A percentile compares a stretch with the other conserved stretches of the same genome.
phyloP scores from a whole-genome alignment of 1,140 invertebrate species.

The Theocolax elegans region DNA sequence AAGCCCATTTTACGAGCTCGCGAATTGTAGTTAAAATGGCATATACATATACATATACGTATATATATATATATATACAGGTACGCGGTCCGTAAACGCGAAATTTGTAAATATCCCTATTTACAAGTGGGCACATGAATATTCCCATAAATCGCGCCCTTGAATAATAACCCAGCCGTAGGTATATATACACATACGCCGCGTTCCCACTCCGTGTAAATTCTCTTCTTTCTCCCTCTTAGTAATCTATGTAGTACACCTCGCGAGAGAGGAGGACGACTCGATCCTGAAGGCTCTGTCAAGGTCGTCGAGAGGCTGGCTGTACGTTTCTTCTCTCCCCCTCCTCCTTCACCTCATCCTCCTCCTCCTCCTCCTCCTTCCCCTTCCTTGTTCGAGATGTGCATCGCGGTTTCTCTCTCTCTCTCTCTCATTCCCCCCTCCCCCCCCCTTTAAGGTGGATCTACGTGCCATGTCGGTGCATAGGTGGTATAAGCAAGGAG shows the following conservation, averaged over 20 bases:
- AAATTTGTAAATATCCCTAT: constrained; percentile 33
- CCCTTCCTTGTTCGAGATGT: too few relatives aligned
- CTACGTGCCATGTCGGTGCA: neutral
- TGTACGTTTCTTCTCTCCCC: neutral
- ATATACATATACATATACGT: too few relatives aligned
- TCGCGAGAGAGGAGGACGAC: constrained; percentile 13
- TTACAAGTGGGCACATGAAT: constrained; percentile 36
- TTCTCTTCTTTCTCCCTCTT: neutral
- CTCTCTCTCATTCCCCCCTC: constrained; percentile 10
- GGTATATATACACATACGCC: neutral
- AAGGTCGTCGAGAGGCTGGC: constrained; percentile 31
- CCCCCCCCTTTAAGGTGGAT: neutral
- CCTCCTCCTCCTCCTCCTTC: neutral
- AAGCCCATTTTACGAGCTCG: neutral
- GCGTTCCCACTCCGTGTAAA: neutral
- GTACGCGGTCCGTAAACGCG: constrained; percentile 2
- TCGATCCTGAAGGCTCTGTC: constrained; percentile 40
- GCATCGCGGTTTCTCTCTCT: constrained; percentile 13
- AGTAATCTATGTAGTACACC: constrained; percentile 44
- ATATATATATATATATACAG: too few relatives aligned
- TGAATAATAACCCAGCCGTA: constrained; percentile 26
- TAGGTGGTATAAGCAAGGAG: neutral
- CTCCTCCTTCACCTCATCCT: neutral
- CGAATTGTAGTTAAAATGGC: constrained; percentile 11
- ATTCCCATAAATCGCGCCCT: constrained; percentile 42